Conservation (phyloP, 2,797 vertebrate genomes). For the Vespertilio murinus region DNA sequence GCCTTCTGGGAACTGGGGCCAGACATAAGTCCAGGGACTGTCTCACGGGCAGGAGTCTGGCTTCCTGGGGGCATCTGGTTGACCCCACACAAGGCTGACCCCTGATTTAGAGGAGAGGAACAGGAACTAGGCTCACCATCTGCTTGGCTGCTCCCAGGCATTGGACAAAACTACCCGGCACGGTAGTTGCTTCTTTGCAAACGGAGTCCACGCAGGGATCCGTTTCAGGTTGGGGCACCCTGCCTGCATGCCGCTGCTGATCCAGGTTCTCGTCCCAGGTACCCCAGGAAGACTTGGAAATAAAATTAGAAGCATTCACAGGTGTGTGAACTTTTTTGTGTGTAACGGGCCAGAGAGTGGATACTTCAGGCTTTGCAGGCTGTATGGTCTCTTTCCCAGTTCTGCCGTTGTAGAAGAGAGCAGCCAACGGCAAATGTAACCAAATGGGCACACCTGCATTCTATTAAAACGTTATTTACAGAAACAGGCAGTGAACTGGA, state of each 20-base stretch:
- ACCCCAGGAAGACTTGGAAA: not conserved
- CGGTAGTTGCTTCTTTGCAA: not conserved
- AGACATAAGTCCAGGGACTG: not conserved
- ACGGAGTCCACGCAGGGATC: not conserved
- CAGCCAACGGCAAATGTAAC: not conserved
- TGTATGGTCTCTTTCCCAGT: not conserved
- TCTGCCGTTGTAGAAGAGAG: not conserved
- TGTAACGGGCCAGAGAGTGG: not conserved
- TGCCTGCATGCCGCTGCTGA: not conserved
- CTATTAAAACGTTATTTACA: not conserved
- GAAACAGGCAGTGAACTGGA: not conserved
- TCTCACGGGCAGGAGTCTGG: not conserved
- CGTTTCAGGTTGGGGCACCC: not conserved
- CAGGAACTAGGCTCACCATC: not conserved
- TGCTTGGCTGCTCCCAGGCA: not conserved
- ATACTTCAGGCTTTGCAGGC: not conserved
- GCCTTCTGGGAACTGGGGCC: not conserved
- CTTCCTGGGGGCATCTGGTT: not conserved
- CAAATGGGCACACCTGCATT: not conserved
- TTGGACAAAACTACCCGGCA: not conserved
- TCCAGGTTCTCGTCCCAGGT: no score
- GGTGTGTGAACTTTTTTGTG: fast-evolving
- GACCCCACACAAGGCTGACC: not conserved
- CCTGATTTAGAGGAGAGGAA: not conserved
- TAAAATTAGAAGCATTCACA: not conserved